Evolutionary conservation across 37 sponge, comb jelly and placozoan species (phyloP).

Genomic region (Beroe ovata): DNA sequence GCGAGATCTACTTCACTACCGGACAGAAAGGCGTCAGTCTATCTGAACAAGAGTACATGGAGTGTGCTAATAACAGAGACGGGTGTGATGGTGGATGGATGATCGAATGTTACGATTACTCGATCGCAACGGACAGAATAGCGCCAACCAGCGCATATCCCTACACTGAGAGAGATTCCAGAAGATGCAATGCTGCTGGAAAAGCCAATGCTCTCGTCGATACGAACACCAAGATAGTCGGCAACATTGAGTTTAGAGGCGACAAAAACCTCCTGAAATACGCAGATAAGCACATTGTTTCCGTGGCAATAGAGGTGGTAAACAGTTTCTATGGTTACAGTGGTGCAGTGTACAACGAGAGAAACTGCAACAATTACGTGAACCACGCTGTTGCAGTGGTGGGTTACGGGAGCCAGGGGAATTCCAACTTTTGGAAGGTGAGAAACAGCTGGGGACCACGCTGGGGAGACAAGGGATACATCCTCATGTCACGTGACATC

Average conservation of each 20-base stretch:
- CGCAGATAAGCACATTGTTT: conserved; percentile 1
- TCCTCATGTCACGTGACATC: conserved; percentile 6
- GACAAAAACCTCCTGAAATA: background rate
- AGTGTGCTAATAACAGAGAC: background rate
- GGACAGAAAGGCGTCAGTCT: background rate
- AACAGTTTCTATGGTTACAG: background rate
- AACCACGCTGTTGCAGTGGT: conserved; percentile 59
- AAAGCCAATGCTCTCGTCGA: background rate
- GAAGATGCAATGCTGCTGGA: background rate
- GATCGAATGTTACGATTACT: conserved; percentile 6
- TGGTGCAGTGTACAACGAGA: background rate
- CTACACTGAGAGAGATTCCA: background rate
- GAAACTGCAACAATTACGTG: background rate
- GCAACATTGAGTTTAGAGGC: background rate
- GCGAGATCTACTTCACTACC: conserved; percentile 16
- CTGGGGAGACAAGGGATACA: conserved; percentile 50
- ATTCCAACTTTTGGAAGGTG: conserved; percentile 26
- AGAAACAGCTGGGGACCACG: conserved; percentile 59
- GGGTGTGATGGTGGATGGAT: conserved; percentile 35
- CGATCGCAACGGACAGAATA: background rate
- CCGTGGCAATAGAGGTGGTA: background rate
- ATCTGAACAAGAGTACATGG: conserved; percentile 50
- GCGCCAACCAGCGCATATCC: conserved; percentile 8
- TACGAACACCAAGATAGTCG: background rate
- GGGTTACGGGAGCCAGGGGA: background rate